These are phyloP conservation scores for Cremastinae sp. DNA, from an alignment of 2,888 invertebrate genomes.

Conservation along the genomic window DNA sequence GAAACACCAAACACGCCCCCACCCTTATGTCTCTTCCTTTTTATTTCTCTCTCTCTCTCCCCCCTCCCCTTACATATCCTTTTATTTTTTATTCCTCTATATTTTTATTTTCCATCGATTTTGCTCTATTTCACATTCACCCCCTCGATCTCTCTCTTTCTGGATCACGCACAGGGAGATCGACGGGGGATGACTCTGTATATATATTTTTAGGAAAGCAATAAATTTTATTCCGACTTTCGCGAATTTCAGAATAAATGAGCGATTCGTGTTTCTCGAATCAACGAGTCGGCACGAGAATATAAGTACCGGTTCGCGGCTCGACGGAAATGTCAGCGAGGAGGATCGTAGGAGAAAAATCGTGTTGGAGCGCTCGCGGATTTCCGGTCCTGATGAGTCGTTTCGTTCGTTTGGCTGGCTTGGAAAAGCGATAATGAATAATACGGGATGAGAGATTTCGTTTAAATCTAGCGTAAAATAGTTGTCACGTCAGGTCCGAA, in stretches of 20 bases:
- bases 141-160: no score
- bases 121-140: background rate
- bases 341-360: slow-evolving; percentile 28
- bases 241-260: slow-evolving; percentile 13
- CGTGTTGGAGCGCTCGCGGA: slow-evolving; percentile 49
- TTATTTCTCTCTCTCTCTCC: slow-evolving; percentile 4
- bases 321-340: slow-evolving; percentile 51
- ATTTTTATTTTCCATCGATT: slow-evolving; percentile 29
- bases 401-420: background rate
- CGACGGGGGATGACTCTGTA: no score
- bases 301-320: slow-evolving; percentile 31
- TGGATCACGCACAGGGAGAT: no score
- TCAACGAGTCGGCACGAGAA: slow-evolving; percentile 7
- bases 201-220: no score
- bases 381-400: slow-evolving; percentile 47
- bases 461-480: background rate
- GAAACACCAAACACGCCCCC: slow-evolving; percentile 77
- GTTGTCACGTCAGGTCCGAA: background rate
- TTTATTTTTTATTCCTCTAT: slow-evolving; percentile 19
- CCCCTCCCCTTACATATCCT: no score
- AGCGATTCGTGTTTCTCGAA: slow-evolving; percentile 8
- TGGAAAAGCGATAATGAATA: no score
- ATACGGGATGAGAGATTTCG: no score
- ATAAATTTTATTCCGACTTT: slow-evolving; percentile 25
- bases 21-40: slow-evolving; percentile 68